Conservation (phyloP, 2,113 vertebrate species). For the Bambusicola thoracicus region DNA sequence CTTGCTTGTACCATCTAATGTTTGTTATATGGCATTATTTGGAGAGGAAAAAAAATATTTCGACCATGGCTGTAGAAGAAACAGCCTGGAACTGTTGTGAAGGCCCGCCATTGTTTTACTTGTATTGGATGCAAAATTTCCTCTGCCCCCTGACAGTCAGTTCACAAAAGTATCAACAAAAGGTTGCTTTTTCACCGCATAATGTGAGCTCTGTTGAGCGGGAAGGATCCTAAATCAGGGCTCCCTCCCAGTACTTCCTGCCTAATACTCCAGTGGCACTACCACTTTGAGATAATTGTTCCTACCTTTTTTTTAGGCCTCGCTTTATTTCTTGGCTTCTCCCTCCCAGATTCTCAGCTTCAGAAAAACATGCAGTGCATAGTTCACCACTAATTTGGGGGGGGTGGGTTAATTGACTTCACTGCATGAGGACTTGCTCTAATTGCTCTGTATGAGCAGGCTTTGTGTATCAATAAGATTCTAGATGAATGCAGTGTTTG, state of each 20-base stretch:
- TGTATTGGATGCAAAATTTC: slow-evolving; percentile 33
- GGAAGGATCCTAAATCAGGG: slow-evolving; percentile 48
- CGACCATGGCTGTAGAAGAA: neutral
- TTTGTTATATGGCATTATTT: neutral
- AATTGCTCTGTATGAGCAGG: neutral
- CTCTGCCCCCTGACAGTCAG: slow-evolving; percentile 24
- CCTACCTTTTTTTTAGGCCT: slow-evolving; percentile 17
- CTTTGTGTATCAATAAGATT: neutral
- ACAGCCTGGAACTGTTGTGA: neutral
- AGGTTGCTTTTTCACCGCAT: slow-evolving; percentile 25
- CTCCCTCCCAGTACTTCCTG: slow-evolving; percentile 46
- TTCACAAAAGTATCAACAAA: slow-evolving; percentile 29
- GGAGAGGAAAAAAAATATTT: neutral
- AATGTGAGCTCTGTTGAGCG: slow-evolving; percentile 47
- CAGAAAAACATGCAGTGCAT: slow-evolving; percentile 2
- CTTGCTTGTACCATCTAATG: neutral
- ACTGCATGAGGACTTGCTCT: neutral
- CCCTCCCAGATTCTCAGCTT: slow-evolving; percentile 36
- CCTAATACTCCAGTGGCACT: neutral
- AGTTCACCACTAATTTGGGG: neutral
- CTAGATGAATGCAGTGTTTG: neutral
- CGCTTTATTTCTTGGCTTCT: neutral
- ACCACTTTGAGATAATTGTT: slow-evolving; percentile 48
- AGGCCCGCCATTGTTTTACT: slow-evolving; percentile 8
- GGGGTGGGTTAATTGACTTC: neutral